Base-by-base conservation (phyloP, 2,113 vertebrate genomes). In the Carassius auratus region DNA sequence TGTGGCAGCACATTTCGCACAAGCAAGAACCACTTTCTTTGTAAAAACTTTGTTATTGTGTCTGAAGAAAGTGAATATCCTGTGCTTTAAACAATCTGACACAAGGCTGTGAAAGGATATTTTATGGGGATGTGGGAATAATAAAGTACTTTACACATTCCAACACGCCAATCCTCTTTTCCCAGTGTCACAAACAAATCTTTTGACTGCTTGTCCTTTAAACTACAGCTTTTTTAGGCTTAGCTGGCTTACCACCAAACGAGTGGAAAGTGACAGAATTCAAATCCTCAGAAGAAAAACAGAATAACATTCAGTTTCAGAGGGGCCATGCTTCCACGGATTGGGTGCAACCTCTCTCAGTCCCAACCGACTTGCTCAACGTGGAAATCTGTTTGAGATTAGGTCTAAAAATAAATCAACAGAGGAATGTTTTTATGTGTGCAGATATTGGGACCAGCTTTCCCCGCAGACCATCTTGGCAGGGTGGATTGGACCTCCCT, bases 331-430 rank as follows among this genome's bases (percentile, higher is more conserved):
- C 66, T 83, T 83, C 50, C 48, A 15, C 12, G 14, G 48, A 73
- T 83, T 71, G 81, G 50, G 66, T 23, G 81, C 21, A 83, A 42
- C 48, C 89, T 59, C 83, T 90, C 92, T 87, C 23, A 42, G 85
- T 80, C 86, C 3, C n/a, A 80, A 81, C 66, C 89, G 88, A 76
- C 91, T 89, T 89, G 76, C 92, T 89, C 12, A 80, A 92, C 87
- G 93, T 88, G 92, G 87, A 91, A 94, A 92, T 94, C 92, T 94
- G 92, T 89, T 94, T 90, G 89, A 93, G 89, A 95, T 93, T 94
- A 94, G 86, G 84, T 83, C 89, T 94, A 95, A 94, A 94, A 93
- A 94, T 94, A 93, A 90, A 88, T 84, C 71, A 91, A 90, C 85
- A 92, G 93, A 92, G 88, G 92, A 93, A 93, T 93, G 91, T 93